A percentile compares a stretch with the other conserved stretches of the same genome.
Evolutionary conservation across 2,113 vertebrate species (phyloP).

Genomic region (Nematolebias whitei): DNA sequence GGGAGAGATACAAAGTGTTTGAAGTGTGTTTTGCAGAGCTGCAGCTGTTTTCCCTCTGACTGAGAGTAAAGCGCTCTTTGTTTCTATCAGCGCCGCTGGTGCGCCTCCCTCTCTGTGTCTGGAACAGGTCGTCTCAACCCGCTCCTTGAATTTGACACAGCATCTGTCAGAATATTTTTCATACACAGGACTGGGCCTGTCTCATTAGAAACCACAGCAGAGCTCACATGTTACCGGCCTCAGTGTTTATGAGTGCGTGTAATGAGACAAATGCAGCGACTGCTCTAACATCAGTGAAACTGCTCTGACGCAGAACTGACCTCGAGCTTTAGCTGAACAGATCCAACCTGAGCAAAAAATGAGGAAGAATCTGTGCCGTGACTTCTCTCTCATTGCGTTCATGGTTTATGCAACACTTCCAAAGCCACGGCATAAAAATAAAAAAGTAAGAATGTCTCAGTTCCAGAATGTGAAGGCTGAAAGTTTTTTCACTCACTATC

Average conservation of each 20-base stretch:
- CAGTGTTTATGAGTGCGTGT: slow-evolving; percentile 3
- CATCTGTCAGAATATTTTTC: slow-evolving; percentile 8
- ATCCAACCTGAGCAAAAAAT: not conserved
- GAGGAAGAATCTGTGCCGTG: not conserved
- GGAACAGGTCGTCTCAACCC: slow-evolving; percentile 19
- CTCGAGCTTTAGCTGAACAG: not conserved
- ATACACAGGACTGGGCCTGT: not conserved
- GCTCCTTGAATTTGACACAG: slow-evolving; percentile 8
- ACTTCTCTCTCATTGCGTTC: too few relatives aligned
- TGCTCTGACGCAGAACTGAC: not conserved
- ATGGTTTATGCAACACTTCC: not conserved
- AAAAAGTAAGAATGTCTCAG: not conserved
- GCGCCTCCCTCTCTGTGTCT: slow-evolving; percentile 7
- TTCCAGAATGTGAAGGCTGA: not conserved
- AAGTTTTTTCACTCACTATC: not conserved
- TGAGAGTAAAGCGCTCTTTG: slow-evolving; percentile 11
- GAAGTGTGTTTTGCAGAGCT: slow-evolving; percentile 11
- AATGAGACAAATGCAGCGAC: not conserved
- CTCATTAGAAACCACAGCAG: slow-evolving; percentile 3
- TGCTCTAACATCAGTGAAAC: not conserved
- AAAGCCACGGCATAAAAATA: not conserved
- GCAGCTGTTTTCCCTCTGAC: slow-evolving; percentile 17
- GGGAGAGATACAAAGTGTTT: slow-evolving; percentile 19
- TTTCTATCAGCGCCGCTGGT: slow-evolving; percentile 8
- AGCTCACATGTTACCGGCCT: slow-evolving; percentile 1